These are phyloP conservation scores for Perognathus longimembris DNA, from an alignment of 2,113 vertebrate genomes.

Conservation along the genomic window DNA sequence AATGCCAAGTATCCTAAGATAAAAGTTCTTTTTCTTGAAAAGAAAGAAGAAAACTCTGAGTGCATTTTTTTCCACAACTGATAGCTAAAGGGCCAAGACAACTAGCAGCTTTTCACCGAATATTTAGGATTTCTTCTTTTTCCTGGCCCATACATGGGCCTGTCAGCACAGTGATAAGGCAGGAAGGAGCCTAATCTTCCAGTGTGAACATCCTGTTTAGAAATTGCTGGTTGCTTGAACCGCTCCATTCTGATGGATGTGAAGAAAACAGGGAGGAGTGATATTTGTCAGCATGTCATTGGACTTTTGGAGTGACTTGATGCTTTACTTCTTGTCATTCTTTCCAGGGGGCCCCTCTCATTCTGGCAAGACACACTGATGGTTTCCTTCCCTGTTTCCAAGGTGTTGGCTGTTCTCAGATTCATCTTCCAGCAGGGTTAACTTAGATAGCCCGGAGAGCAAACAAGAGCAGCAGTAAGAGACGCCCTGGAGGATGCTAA, in stretches of 20 bases:
- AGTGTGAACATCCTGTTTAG: conserved; percentile 75
- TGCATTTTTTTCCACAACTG: conserved; percentile 76
- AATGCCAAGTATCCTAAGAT: conserved; percentile 45
- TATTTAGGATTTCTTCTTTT: conserved; percentile 67
- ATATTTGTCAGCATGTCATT: conserved; percentile 81
- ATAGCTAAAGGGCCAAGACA: conserved; percentile 64
- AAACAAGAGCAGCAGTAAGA: not conserved
- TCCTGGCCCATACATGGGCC: conserved; percentile 77
- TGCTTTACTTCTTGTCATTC: conserved; percentile 75
- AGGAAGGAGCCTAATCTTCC: conserved; percentile 64
- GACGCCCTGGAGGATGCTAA: not conserved
- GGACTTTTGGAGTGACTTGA: conserved; percentile 68
- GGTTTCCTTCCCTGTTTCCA: conserved; percentile 62
- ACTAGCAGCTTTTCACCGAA: conserved; percentile 73
- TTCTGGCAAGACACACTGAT: conserved; percentile 74
- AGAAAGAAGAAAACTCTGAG: conserved; percentile 45
- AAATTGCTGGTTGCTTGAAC: conserved; percentile 67
- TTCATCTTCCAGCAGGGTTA: conserved; percentile 64
- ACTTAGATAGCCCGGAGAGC: conserved; percentile 6
- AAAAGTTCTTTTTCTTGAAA: conserved; percentile 41
- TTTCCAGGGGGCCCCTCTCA: conserved; percentile 75
- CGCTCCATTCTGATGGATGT: conserved; percentile 63
- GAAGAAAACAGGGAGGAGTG: conserved; percentile 77
- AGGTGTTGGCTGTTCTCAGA: conserved; percentile 35
- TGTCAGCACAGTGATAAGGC: conserved; percentile 82